phyloP scores from a whole-genome alignment of 2,113 vertebrate genomes.

The Porphyrio hochstetteri region DNA sequence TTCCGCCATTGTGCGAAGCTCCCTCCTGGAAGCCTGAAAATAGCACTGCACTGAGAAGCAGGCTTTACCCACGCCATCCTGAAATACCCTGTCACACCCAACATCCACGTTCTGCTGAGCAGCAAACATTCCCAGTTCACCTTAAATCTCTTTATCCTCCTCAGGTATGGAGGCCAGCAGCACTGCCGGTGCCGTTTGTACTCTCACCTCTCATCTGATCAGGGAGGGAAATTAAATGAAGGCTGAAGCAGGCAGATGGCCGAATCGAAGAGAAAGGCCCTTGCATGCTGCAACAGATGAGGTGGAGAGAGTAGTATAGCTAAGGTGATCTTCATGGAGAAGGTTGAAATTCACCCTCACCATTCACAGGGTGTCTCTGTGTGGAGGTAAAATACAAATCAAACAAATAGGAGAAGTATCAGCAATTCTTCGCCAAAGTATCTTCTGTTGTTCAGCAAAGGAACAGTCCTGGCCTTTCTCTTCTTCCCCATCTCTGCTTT shows the following conservation, averaged over 20 bases:
- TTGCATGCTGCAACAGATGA: not conserved
- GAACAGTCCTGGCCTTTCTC: not conserved
- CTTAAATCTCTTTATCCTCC: not conserved
- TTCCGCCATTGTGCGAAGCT: not conserved
- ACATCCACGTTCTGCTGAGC: not conserved
- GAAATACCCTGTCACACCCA: not conserved
- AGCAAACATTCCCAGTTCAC: not conserved
- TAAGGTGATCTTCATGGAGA: constrained; percentile 14
- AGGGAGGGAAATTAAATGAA: not conserved
- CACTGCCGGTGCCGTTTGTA: not conserved
- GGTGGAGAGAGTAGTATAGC: not conserved
- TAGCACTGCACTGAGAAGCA: not conserved
- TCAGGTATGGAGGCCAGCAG: not conserved
- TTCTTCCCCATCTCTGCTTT: not conserved
- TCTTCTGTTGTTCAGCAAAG: not conserved
- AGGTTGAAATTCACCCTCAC: not conserved
- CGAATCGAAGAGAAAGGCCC: not conserved
- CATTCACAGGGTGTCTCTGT: not conserved
- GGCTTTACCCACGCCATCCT: not conserved
- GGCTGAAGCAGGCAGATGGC: not conserved
- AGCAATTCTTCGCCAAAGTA: not conserved
- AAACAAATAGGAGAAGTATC: not conserved
- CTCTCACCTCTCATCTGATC: not conserved
- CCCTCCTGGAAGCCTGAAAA: not conserved
- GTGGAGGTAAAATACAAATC: not conserved